Base-by-base conservation (phyloP, 2,113 vertebrate species). In the Bettongia penicillata region DNA sequence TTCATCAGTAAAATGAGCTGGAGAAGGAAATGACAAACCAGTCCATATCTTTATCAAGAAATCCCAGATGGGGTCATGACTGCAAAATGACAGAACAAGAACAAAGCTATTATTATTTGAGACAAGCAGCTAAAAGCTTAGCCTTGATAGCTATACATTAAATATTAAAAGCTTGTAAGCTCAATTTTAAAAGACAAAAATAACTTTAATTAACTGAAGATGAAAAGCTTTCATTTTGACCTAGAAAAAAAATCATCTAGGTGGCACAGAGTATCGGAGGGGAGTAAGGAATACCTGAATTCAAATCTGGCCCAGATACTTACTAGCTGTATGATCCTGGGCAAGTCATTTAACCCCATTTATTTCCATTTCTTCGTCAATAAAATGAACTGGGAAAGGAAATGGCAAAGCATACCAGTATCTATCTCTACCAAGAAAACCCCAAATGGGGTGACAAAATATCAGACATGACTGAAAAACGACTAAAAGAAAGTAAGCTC, bases 121-220 rank as follows among this genome's bases (percentile, higher is more conserved):
- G n/a, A 43, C 68, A 84, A 84, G 68, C 8, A 84, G 68, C 25
- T 94, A 25, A 90, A 31, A 92, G 77, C 52, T 95, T 95, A 93
- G 91, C 16, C 22, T 57, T 92, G 61, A 26, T 9, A n/a, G 89
- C 84, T 37, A 3, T 92, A 89, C 49, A 37, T 93, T 47, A 92
- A 92, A 43, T 91, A 37, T 92, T 23, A 93, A 90, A 89, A 96
- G 24, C 31, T 48, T n/a, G 4, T 7, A 52, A 92, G 43, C 16
- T 92, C 68, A 43, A 23, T 84, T 84, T 43, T 84, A 84, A 84
- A 84, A 84, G 68, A 43, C 37, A 43, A 84, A 84, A 84, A 84
- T 84, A 43, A 43, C n/a, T 43, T 84, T 2, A 5, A 84, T 19
- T 84, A 23, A 84, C n/a, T 43, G 68, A 84, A 84, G n/a, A 84